phyloP scores from a whole-genome alignment of 2,888 invertebrate species.

The Antheraea yamamai region DNA sequence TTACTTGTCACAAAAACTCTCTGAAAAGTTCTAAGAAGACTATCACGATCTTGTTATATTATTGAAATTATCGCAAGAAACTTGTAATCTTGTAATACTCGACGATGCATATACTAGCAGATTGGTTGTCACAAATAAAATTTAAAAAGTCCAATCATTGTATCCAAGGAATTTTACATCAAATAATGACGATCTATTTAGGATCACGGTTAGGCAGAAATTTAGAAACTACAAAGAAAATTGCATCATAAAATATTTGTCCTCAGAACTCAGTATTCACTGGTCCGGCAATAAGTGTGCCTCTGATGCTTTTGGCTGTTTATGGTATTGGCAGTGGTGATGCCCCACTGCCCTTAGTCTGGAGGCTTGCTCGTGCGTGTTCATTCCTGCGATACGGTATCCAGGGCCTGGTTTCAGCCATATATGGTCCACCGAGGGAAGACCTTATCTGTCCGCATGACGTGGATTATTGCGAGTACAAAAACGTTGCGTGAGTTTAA shows the following conservation, averaged over 20 bases:
- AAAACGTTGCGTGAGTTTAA: slow-evolving; percentile 82
- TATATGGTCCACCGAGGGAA: slow-evolving; percentile 89
- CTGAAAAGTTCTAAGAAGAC: too few relatives aligned
- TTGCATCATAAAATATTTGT: slow-evolving; percentile 3
- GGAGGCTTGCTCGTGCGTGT: slow-evolving; percentile 89
- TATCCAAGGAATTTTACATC: background rate
- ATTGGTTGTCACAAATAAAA: too few relatives aligned
- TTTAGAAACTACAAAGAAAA: background rate
- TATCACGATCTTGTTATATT: too few relatives aligned
- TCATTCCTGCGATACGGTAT: slow-evolving; percentile 92
- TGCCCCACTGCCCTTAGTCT: slow-evolving; percentile 86
- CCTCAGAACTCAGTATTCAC: slow-evolving; percentile 93
- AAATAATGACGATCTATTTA: background rate
- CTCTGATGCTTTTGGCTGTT: slow-evolving; percentile 92
- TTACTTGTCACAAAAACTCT: too few relatives aligned
- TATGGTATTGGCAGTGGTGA: slow-evolving; percentile 92
- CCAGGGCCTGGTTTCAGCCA: slow-evolving; percentile 90
- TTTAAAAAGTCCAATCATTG: too few relatives aligned
- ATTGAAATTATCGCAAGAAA: too few relatives aligned
- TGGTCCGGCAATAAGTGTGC: slow-evolving; percentile 93
- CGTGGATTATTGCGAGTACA: slow-evolving; percentile 89
- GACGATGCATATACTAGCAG: too few relatives aligned
- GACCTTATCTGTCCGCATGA: slow-evolving; percentile 88
- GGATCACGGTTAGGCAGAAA: background rate
- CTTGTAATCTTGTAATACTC: too few relatives aligned